phyloP scores from a whole-genome alignment of 2,113 vertebrate species.

The Chionis minor region DNA sequence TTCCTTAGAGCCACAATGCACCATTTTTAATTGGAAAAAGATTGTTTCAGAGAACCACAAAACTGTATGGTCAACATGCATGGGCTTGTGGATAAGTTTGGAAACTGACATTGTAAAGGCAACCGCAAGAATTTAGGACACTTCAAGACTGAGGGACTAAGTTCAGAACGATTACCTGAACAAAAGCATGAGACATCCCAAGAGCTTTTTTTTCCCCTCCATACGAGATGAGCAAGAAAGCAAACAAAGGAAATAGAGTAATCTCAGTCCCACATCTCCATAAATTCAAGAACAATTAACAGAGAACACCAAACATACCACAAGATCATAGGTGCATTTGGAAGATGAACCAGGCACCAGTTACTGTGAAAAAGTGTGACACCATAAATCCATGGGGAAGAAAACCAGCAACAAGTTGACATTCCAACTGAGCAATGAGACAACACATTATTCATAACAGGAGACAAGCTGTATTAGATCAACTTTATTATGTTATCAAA shows the following conservation, averaged over 20 bases:
- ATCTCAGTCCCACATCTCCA: not conserved
- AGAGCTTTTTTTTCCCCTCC: not conserved
- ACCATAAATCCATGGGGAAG: not conserved
- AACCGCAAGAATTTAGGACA: not conserved
- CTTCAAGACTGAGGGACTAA: not conserved
- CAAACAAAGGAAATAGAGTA: not conserved
- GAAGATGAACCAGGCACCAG: not conserved
- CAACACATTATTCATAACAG: not conserved
- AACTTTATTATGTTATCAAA: constrained; percentile 73
- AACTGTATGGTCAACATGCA: not conserved
- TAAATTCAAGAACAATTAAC: not conserved
- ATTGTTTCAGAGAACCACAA: not conserved
- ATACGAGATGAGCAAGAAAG: not conserved
- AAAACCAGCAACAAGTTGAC: not conserved
- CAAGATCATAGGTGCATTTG: not conserved
- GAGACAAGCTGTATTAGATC: constrained; percentile 40
- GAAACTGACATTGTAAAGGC: not conserved
- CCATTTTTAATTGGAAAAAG: not conserved
- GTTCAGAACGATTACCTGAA: not conserved
- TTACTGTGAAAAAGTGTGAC: not conserved
- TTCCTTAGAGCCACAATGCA: not conserved
- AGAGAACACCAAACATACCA: not conserved
- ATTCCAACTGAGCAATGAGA: not conserved
- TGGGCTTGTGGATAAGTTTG: not conserved
- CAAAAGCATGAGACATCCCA: not conserved